Percentiles rank a stretch among this genome's conserved stretches.
phyloP scores from a whole-genome alignment of 1,140 invertebrate genomes.

The Bombus sibiricus region DNA sequence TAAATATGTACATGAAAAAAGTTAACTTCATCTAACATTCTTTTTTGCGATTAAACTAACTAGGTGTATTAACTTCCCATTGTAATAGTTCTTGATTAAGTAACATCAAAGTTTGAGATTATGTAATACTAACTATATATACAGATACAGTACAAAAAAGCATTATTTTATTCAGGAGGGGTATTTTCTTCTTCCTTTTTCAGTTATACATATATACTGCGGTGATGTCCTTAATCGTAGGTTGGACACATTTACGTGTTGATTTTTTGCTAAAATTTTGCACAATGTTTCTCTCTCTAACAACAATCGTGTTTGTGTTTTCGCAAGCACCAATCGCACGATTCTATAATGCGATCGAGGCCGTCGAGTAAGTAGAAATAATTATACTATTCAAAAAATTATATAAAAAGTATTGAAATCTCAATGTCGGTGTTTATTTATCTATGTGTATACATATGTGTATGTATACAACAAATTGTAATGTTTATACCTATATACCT shows the following conservation, averaged over 20 bases:
- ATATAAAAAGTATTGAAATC: not conserved
- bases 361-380: constrained; percentile 84
- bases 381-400: not conserved
- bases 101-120: too few relatives aligned
- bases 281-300: constrained; percentile 88
- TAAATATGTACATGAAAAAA: too few relatives aligned
- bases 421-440: too few relatives aligned
- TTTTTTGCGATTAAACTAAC: too few relatives aligned
- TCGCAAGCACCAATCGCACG: constrained; percentile 68
- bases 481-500: too few relatives aligned
- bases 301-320: constrained; percentile 75
- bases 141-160: too few relatives aligned
- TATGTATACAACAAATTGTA: too few relatives aligned
- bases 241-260: constrained; percentile 92
- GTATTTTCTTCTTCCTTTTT: constrained; percentile 53
- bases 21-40: too few relatives aligned
- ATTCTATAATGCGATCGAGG: constrained; percentile 83
- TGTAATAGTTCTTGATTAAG: too few relatives aligned
- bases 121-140: too few relatives aligned
- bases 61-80: too few relatives aligned
- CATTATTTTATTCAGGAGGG: not conserved
- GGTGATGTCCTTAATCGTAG: constrained; percentile 88
- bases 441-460: too few relatives aligned
- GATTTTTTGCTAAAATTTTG: constrained; percentile 92
- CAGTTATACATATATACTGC: constrained; percentile 92